These are phyloP conservation scores for Corticium candelabrum DNA, from an alignment of 37 sponge, comb jelly and placozoan species.

Conservation along the genomic window DNA sequence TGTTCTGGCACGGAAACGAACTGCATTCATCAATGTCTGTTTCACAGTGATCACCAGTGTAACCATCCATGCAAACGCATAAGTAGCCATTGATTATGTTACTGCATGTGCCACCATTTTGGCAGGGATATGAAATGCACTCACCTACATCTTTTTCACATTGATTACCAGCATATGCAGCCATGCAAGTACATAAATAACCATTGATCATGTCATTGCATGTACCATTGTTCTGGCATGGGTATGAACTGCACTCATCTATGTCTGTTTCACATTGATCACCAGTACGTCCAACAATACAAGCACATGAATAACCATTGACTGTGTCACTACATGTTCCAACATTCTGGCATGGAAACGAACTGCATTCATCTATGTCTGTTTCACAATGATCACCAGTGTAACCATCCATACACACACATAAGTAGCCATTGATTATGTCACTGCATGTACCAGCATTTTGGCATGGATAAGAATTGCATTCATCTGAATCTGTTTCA, in stretches of 20 bases:
- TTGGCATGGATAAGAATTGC: too few species aligned
- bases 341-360: constrained; percentile 19
- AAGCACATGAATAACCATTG: too few species aligned
- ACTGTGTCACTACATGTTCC: constrained; percentile 25
- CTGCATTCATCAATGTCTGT: too few species aligned
- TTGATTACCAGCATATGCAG: constrained; percentile 5
- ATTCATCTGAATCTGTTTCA: too few species aligned
- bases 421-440: too few species aligned
- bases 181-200: constrained; percentile 22
- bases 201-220: constrained; percentile 19
- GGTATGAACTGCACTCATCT: too few species aligned
- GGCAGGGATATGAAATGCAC: constrained; percentile 15
- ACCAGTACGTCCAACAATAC: not conserved
- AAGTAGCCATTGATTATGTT: not conserved
- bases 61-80: constrained; percentile 32
- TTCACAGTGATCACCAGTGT: too few species aligned
- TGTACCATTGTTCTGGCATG: constrained; percentile 19
- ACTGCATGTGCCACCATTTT: constrained; percentile 26
- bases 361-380: constrained; percentile 10
- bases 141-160: constrained; percentile 14
- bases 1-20: too few species aligned
- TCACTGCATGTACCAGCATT: too few species aligned
- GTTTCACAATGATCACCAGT: constrained; percentile 6
- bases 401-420: too few species aligned
- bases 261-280: not conserved